A percentile compares a stretch with the other conserved stretches of the same genome.
Conservation (phyloP, 2,113 vertebrate species). For the Sorex fumeus region DNA sequence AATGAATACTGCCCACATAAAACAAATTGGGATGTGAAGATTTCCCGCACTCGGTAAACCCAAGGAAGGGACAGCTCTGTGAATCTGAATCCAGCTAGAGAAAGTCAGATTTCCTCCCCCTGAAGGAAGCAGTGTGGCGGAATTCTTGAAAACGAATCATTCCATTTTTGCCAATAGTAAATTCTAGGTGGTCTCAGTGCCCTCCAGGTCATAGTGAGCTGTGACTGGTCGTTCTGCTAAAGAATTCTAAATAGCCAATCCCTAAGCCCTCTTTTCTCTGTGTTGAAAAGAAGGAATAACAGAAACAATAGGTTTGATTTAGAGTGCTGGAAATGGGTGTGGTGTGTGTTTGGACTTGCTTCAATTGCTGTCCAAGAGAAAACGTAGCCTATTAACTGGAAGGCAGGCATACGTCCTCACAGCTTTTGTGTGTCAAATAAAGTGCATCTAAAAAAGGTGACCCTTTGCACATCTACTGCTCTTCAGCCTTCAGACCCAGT, state of each 20-base stretch:
- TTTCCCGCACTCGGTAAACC: background rate
- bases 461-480: background rate
- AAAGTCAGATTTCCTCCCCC: slow-evolving; percentile 51
- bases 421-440: background rate
- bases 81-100: background rate
- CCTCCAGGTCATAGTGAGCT: slow-evolving; percentile 12
- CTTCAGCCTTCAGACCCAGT: background rate
- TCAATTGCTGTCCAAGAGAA: slow-evolving; percentile 1
- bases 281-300: slow-evolving; percentile 36
- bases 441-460: background rate
- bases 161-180: slow-evolving; percentile 3
- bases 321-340: background rate
- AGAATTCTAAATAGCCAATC: slow-evolving; percentile 56
- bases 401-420: background rate
- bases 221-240: background rate
- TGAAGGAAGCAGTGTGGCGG: background rate
- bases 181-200: slow-evolving; percentile 18
- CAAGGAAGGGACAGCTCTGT: slow-evolving; percentile 2
- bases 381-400: background rate
- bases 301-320: slow-evolving; percentile 36
- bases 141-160: slow-evolving; percentile 35
- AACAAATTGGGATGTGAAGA: background rate
- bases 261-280: slow-evolving; percentile 15
- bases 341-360: slow-evolving; percentile 30
- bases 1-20: slow-evolving; percentile 14